These are phyloP conservation scores for Meandrina meandrites DNA, from an alignment of 92 coral and sea anemone genomes.

Conservation along the genomic window DNA sequence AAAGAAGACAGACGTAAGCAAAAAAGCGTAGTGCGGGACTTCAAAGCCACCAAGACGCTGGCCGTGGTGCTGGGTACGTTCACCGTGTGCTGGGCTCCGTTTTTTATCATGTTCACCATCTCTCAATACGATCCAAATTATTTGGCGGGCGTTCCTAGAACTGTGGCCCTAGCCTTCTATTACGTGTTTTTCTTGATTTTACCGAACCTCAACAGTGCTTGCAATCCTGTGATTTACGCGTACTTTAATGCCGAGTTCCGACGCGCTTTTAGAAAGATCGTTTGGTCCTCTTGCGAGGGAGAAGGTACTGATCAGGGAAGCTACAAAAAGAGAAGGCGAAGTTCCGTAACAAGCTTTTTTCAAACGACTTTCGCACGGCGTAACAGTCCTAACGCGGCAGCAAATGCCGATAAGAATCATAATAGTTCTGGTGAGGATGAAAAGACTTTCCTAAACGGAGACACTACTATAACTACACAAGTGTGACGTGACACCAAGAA, in stretches of 20 bases:
- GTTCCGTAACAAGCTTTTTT: constrained; percentile 55
- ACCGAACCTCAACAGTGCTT: constrained; percentile 92
- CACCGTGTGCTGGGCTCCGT: constrained; percentile 96
- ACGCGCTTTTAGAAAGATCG: constrained; percentile 85
- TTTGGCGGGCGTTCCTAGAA: constrained; percentile 5
- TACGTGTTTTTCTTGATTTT: constrained; percentile 53
- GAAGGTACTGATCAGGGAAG: constrained; percentile 5
- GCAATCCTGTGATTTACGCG: constrained; percentile 96
- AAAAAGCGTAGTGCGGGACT: constrained; percentile 69
- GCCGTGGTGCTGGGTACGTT: constrained; percentile 91
- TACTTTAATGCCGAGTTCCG: constrained; percentile 89
- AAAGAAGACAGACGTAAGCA: constrained; percentile 66
- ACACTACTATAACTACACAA: neutral
- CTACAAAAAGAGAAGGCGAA: constrained; percentile 38
- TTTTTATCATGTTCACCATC: constrained; percentile 81
- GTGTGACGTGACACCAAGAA: neutral
- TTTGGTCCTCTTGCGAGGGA: constrained; percentile 40
- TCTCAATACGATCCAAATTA: constrained; percentile 51
- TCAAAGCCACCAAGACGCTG: constrained; percentile 94
- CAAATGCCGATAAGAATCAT: constrained; percentile 16
- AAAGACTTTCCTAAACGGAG: constrained; percentile 12
- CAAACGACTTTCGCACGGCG: constrained; percentile 37
- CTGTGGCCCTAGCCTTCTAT: constrained; percentile 35
- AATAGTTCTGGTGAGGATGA: neutral
- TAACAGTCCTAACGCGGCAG: neutral